Base-by-base conservation (phyloP, 64 coral and sea anemone species). In the Platygyra sinensis region DNA sequence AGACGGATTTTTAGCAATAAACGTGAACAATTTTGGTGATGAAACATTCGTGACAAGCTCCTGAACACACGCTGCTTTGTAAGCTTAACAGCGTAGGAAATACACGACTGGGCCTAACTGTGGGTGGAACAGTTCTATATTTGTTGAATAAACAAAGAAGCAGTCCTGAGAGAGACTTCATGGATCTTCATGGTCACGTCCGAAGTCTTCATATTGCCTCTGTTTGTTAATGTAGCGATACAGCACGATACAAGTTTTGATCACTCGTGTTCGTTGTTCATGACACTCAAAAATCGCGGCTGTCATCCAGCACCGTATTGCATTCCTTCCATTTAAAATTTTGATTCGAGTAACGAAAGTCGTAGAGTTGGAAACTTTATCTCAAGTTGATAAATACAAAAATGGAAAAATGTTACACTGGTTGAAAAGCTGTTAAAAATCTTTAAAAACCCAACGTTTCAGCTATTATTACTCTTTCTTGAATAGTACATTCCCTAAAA, bases 61-160 rank as follows among this genome's bases (percentile, higher is more conserved):
- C 2, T 24, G 25, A 69, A 8, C 65, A 24, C 65, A n/a, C 10
- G 65, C 65, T 77, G 75, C 39, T 50, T 38, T 77, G 46, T 51
- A 27, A 69, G 65, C 65, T 69, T 69, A 24, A 69, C 22, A 60
- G 12, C 27, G 29, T 50, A 30, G 52, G 78, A 32, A 31, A 8
- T 80, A 14, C 54, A 16, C 55, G 55, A 27, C 55, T 61, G 57
- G 30, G 76, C 6, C 15, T 32, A 69, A 69, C 65, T 3, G 55
- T 59, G 52, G 52, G 78, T 61, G 78, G 25, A 80, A 62, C 14
- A 80, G 28, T 30, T 28, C 65, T 9, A 24, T 80, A 80, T 62
- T 62, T 62, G 78, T 80, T 60, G 55, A 80, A 29, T 62, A 80
- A 80, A 80, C 78, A 80, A 80, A 80, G 78, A 80, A 32, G 15